Evolutionary conservation across 92 coral and sea anemone species (phyloP).

Genomic region (Siderastrea siderea): DNA sequence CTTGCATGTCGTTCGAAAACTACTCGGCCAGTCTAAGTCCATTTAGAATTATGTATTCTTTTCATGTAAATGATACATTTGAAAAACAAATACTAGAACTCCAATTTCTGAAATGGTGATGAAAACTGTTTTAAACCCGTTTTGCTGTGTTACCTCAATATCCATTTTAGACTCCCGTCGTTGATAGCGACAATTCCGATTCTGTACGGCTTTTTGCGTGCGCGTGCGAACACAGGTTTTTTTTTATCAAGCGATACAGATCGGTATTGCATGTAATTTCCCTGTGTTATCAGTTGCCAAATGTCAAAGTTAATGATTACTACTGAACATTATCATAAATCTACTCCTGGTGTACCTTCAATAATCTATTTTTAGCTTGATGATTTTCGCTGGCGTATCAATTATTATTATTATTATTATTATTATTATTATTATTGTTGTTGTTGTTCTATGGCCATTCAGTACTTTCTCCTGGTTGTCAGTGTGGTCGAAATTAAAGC

Average conservation of each 20-base stretch:
- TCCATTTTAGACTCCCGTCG: background rate
- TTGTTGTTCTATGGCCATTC: no score
- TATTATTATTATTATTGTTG: no score
- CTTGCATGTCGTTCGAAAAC: no score
- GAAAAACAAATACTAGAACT: background rate
- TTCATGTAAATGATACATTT: no score
- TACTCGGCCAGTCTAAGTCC: no score
- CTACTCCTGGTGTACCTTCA: no score
- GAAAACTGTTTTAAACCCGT: background rate
- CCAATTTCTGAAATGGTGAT: background rate
- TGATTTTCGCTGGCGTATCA: no score
- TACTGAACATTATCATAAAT: background rate
- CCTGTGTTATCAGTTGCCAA: background rate
- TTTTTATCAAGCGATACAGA: background rate
- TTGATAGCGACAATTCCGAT: background rate
- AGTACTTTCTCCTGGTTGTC: no score
- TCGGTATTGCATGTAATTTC: constrained; percentile 15
- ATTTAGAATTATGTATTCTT: no score
- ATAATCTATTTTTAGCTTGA: no score
- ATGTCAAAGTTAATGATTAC: background rate
- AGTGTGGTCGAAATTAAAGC: no score
- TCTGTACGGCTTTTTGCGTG: background rate
- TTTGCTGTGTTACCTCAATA: constrained; percentile 2
- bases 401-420: no score
- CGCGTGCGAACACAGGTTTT: background rate